Base-by-base conservation (phyloP, 2,113 vertebrate genomes). In the Phalacrocorax pelagicus region DNA sequence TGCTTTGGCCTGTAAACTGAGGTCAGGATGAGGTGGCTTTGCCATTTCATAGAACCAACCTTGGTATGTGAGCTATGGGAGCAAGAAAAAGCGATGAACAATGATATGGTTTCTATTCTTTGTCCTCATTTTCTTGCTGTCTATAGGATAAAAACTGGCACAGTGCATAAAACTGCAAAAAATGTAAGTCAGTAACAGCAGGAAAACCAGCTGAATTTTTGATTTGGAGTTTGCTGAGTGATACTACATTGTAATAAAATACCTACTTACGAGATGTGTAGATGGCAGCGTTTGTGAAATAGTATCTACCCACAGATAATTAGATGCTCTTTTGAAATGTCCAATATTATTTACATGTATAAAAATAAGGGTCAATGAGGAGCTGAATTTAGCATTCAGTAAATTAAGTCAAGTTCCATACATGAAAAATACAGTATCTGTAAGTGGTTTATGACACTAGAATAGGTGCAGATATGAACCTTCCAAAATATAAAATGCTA, bases 381-480 rank as follows among this genome's bases (percentile, higher is more conserved):
- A 74, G 18, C 11, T 69, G 49, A 90, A 75, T 86, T 91, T 81
- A 72, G 4, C 29, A n/a, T 46, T 62, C 58, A 29, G 20, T 67
- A 85, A 79, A 85, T 16, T 54, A 11, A 54, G 12, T 67, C 29
- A 86, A 47, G 26, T 36, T 82, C 26, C 7, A 62, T 6, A 78
- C 9, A n/a, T 3, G 9, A 82, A 78, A 67, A 80, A 46, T 22
- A 42, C 8, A 30, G 15, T 32, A 59, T 52, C 30, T 38, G 7
- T 44, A 89, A 79, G 12, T 23, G 2, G 13, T 65, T 80, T 22
- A 9, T 44, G 12, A 32, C 8, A 89, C 94, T 92, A 73, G 62
- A 96, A 96, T 80, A 90, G 72, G 86, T 94, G 36, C 26, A 95
- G 94, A 95, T 92, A 77, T 61, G 90, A 97, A 65, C 46, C 95